phyloP scores from a whole-genome alignment of 1,140 invertebrate genomes.

The Hycleus cichorii region DNA sequence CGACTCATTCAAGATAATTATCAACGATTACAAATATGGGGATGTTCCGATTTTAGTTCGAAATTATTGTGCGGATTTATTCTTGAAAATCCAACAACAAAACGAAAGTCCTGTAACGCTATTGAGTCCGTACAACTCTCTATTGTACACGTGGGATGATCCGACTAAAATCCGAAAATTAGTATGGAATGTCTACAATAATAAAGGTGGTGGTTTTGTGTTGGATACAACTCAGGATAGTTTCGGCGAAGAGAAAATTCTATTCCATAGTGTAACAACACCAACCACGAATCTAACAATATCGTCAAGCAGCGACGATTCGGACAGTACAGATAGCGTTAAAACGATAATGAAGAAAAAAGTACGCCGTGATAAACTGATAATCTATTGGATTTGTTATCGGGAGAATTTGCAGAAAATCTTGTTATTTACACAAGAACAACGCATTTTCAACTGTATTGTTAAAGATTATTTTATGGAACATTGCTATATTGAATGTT shows the following conservation, averaged over 20 bases:
- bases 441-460: conserved; percentile 61
- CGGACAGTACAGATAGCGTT: conserved; percentile 44
- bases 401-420: conserved; percentile 65
- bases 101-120: conserved; percentile 64
- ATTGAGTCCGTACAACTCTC: conserved; percentile 67
- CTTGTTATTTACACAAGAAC: conserved; percentile 73
- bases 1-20: conserved; percentile 62
- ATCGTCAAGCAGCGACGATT: conserved; percentile 48
- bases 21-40: conserved; percentile 58
- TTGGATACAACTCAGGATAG: conserved; percentile 64
- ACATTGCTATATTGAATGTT: conserved; percentile 59
- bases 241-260: conserved; percentile 61
- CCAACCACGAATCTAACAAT: conserved; percentile 37
- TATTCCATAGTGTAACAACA: conserved; percentile 54
- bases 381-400: conserved; percentile 77
- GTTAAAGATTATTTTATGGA: conserved; percentile 64
- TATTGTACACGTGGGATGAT: conserved; percentile 83
- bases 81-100: conserved; percentile 72
- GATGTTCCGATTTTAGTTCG: conserved; percentile 73
- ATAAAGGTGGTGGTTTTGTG: conserved; percentile 63
- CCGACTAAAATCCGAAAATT: conserved; percentile 62
- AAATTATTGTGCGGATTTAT: conserved; percentile 74
- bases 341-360: conserved; percentile 40
- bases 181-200: conserved; percentile 78
- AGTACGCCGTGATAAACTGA: conserved; percentile 50